A percentile compares a stretch with the other conserved stretches of the same genome.
Conservation (phyloP, 2,888 invertebrate genomes). For the Lamellibrachia columna region DNA sequence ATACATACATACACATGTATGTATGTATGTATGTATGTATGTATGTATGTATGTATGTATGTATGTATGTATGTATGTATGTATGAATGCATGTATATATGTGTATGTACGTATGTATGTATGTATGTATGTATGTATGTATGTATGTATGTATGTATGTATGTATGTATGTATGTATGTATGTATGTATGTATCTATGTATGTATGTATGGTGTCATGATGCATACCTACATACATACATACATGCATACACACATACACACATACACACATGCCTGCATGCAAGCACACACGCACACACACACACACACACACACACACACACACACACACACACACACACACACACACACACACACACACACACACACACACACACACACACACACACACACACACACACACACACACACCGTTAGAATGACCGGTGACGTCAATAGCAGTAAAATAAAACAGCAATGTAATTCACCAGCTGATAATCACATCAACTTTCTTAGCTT, state of each 20-base stretch:
- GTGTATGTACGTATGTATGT: neutral
- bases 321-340: slow-evolving; percentile 28
- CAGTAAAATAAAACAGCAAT: no score
- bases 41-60: no score
- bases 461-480: no score
- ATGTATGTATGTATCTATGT: neutral
- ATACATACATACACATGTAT: neutral
- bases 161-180: no score
- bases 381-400: slow-evolving; percentile 28
- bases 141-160: neutral
- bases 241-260: neutral
- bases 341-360: slow-evolving; percentile 23
- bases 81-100: no score
- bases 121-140: neutral
- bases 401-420: slow-evolving; percentile 20
- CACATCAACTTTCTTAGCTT: no score
- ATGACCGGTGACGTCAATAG: no score
- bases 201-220: neutral
- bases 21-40: no score
- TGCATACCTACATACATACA: neutral
- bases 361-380: slow-evolving; percentile 26
- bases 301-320: slow-evolving; percentile 28
- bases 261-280: neutral
- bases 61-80: no score
- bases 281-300: slow-evolving; percentile 24